These are phyloP conservation scores for Callionymus lyra DNA, from an alignment of 2,113 vertebrate species.

Conservation along the genomic window DNA sequence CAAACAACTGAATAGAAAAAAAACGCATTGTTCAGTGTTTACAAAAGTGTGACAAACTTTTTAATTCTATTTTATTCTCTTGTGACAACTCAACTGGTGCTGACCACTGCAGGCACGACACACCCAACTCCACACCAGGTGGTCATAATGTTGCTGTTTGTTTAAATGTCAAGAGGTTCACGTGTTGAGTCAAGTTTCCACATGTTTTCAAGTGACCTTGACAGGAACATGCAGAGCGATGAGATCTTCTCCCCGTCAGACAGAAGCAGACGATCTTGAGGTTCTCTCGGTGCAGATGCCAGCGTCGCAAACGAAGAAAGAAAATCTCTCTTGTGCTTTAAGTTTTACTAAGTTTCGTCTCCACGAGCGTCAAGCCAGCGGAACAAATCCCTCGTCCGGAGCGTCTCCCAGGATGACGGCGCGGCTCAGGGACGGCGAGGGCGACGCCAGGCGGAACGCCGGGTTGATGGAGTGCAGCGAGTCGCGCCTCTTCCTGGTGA, in stretches of 20 bases:
- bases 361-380: constrained; percentile 32
- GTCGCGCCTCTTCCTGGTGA: constrained; percentile 33
- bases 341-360: constrained; percentile 42
- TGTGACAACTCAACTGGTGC: too few relatives aligned
- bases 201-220: too few relatives aligned
- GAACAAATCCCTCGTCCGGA: constrained; percentile 36
- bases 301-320: constrained; percentile 37
- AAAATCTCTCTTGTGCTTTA: constrained; percentile 52
- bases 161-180: too few relatives aligned
- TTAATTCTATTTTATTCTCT: too few relatives aligned
- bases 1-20: too few relatives aligned
- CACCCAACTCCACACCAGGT: constrained; percentile 1
- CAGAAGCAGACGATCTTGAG: constrained; percentile 40
- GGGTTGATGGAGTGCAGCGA: constrained; percentile 54
- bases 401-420: constrained; percentile 27
- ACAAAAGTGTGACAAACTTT: too few relatives aligned
- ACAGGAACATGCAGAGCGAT: too few relatives aligned
- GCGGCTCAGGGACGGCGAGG: constrained; percentile 44
- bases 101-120: too few relatives aligned
- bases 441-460: constrained; percentile 52
- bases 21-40: too few relatives aligned
- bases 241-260: too few relatives aligned
- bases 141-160: constrained; percentile 12
- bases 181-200: too few relatives aligned
- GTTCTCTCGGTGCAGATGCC: constrained; percentile 37